Evolutionary conservation across 2,113 vertebrate species (phyloP), one percentile per base, ranked within the genome.

Genomic region (Thalassoma bifasciatum): DNA sequence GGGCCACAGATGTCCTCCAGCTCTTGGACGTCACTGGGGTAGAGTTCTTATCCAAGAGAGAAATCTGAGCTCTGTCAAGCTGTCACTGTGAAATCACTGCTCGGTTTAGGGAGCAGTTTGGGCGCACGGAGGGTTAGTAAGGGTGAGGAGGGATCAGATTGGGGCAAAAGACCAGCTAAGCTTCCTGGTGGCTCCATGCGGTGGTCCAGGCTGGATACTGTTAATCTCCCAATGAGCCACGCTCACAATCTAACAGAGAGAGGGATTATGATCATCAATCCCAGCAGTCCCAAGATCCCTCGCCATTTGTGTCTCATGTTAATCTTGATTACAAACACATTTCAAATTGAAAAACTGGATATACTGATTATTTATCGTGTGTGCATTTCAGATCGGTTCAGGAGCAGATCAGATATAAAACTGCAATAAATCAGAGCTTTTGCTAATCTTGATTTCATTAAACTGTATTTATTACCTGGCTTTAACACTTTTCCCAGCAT

Each of bases 251-350:
- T 71, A 79, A 65, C 64, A 58, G 30, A 69, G 68, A 69, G n/a
- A 2, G 16, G 68, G 82, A 90, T 89, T 86, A 90, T 8, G 52
- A 83, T 67, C 67, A 57, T 21, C 81, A 86, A 78, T 81, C 79
- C 78, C 70, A 9, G 22, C 49, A 49, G 69, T 72, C 78, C 65
- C 76, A 68, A 52, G 51, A 77, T 75, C 82, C 73, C 79, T 2
- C 5, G 64, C 59, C 83, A 90, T 87, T 90, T 86, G 83, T 77
- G 49, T 76, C 68, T 50, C 63, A 80, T 10, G 30, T 49, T 87
- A 87, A 87, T 85, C 81, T 88, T 66, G 47, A 58, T 64, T 79
- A 53, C 60, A 49, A 75, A 86, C 60, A 81, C 75, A 84, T 85
- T 84, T 64, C 42, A 70, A 64, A 77, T n/a, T 50, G 47, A 30